These are phyloP conservation scores for Ennomos quercinarius DNA, from an alignment of 2,888 invertebrate genomes.

Conservation along the genomic window DNA sequence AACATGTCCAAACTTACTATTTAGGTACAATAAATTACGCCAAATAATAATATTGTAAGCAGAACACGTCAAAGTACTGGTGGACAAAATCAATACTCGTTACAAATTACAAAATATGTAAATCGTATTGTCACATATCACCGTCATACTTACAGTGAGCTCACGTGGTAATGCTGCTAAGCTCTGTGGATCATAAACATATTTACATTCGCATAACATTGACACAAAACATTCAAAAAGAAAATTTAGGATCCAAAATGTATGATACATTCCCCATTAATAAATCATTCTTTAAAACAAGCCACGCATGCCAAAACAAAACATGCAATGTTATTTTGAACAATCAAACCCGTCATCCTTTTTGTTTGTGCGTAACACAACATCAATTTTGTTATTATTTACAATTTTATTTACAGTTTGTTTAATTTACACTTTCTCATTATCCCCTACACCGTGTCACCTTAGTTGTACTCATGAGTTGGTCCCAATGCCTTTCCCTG, in stretches of 20 bases:
- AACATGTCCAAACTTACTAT: neutral
- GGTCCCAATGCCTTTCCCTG: conserved; percentile 98
- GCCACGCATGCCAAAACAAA: conserved; percentile 37
- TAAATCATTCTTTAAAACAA: conserved; percentile 34
- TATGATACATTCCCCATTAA: conserved; percentile 53
- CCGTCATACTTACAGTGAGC: conserved; percentile 89
- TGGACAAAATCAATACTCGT: conserved; percentile 1
- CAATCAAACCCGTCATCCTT: conserved; percentile 41
- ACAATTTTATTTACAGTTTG: conserved; percentile 58
- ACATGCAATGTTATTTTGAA: conserved; percentile 38
- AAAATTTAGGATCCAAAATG: conserved; percentile 36
- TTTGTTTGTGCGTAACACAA: conserved; percentile 40
- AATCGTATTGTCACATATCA: conserved; percentile 29
- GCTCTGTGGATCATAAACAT: conserved; percentile 89
- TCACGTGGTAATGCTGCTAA: conserved; percentile 92
- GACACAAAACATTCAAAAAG: conserved; percentile 38
- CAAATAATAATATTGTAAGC: neutral
- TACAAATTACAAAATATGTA: conserved; percentile 9
- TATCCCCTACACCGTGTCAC: conserved; percentile 71
- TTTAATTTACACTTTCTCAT: conserved; percentile 47
- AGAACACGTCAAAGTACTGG: neutral
- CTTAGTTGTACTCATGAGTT: conserved; percentile 98
- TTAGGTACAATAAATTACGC: neutral
- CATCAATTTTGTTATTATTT: conserved; percentile 40
- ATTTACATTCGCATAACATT: conserved; percentile 74